These are phyloP conservation scores for Eilema depressum DNA, from an alignment of 2,888 invertebrate species.

Conservation along the genomic window DNA sequence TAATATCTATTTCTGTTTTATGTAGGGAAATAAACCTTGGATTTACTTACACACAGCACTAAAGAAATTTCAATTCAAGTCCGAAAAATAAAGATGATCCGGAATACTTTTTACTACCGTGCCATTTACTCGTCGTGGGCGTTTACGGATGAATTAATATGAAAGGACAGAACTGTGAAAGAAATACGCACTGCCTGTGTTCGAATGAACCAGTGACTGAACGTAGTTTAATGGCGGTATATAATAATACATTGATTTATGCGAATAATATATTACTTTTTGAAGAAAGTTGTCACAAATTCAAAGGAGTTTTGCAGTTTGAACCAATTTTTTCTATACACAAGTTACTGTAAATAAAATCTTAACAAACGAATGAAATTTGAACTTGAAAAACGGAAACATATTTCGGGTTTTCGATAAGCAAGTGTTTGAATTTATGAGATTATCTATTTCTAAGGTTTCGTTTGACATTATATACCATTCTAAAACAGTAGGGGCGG, in stretches of 20 bases:
- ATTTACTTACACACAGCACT: neutral
- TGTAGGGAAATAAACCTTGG: neutral
- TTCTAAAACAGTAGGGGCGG: too few species aligned
- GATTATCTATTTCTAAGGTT: too few species aligned
- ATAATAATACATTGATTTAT: constrained; percentile 43
- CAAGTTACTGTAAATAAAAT: too few species aligned
- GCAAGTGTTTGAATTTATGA: too few species aligned
- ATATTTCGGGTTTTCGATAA: too few species aligned
- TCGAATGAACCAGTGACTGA: constrained; percentile 66
- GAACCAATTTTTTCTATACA: too few species aligned
- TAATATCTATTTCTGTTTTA: neutral
- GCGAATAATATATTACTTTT: neutral
- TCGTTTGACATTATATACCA: too few species aligned
- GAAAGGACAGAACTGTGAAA: constrained; percentile 64
- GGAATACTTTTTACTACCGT: constrained; percentile 34
- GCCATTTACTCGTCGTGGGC: constrained; percentile 63
- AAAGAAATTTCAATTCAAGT: neutral
- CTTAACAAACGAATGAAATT: too few species aligned
- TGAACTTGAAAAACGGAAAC: too few species aligned
- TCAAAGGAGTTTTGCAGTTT: too few species aligned
- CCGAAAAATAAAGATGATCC: constrained; percentile 21
- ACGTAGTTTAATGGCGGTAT: constrained; percentile 31
- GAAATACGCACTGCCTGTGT: constrained; percentile 61
- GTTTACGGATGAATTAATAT: constrained; percentile 69
- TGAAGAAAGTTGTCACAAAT: too few species aligned